Conservation (phyloP, 1,140 invertebrate genomes). For the Geopemphigus sp. region DNA sequence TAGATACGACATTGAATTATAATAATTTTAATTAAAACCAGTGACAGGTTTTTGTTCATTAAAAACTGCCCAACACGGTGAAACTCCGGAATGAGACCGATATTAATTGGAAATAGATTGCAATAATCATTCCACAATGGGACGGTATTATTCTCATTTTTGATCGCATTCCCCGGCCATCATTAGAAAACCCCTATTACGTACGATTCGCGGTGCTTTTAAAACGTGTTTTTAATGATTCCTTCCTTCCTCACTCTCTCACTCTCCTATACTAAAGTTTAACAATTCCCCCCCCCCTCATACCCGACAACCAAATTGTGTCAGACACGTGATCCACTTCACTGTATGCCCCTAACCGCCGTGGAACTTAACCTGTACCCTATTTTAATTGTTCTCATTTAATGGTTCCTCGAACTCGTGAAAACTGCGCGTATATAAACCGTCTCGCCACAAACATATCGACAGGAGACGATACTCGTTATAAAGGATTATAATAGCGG, state of each 20-base stretch:
- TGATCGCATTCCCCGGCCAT: constrained; percentile 45
- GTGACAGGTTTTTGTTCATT: constrained; percentile 48
- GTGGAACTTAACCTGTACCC: constrained; percentile 35
- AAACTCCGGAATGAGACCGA: constrained; percentile 43
- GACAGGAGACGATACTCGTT: constrained; percentile 24
- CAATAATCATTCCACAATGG: constrained; percentile 44
- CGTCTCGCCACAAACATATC: constrained; percentile 24
- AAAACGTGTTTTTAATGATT: constrained; percentile 49
- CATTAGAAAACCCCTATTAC: constrained; percentile 48
- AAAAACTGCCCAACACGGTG: constrained; percentile 35
- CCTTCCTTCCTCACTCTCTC: constrained; percentile 11
- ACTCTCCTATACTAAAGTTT: too few relatives aligned
- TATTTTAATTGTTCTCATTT: constrained; percentile 46
- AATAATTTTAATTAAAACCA: constrained; percentile 49
- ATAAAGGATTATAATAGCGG: constrained; percentile 26
- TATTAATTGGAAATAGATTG: constrained; percentile 50
- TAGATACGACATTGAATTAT: constrained; percentile 48
- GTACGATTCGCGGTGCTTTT: constrained; percentile 24
- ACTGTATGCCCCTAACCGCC: not conserved
- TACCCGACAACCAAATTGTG: constrained; percentile 11
- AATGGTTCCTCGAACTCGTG: constrained; percentile 14
- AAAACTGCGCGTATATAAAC: constrained; percentile 7
- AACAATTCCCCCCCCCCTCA: constrained; percentile 22
- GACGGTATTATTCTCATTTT: constrained; percentile 41
- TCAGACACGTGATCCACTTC: constrained; percentile 46